A percentile compares a stretch with the other conserved stretches of the same genome.
Conservation (phyloP, 2,888 invertebrate species). For the Mythimna ferrago region DNA sequence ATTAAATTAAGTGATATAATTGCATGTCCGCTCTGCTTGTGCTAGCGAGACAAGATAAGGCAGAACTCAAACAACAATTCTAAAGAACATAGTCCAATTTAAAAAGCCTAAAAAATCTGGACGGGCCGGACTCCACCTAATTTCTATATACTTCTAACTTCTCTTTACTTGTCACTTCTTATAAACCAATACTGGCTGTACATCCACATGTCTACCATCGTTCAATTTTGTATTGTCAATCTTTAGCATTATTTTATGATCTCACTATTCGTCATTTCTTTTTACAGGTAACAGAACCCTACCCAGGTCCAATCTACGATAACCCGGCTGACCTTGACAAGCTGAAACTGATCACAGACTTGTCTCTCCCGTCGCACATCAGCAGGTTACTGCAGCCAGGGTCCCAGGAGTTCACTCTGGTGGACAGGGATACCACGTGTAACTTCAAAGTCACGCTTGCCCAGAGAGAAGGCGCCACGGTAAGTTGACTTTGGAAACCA, state of each 20-base stretch:
- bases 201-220: neutral
- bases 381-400: conserved; percentile 77
- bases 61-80: too few relatives aligned
- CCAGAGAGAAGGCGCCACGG: conserved; percentile 70
- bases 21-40: too few relatives aligned
- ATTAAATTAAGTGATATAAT: too few relatives aligned
- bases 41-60: too few relatives aligned
- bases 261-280: neutral
- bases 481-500: conserved; percentile 59
- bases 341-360: conserved; percentile 82
- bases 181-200: neutral
- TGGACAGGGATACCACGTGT: conserved; percentile 82
- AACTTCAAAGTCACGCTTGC: conserved; percentile 77
- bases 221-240: neutral
- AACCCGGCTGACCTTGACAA: conserved; percentile 79
- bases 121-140: too few relatives aligned
- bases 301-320: conserved; percentile 82
- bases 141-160: too few relatives aligned
- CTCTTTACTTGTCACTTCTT: neutral
- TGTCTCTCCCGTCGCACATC: conserved; percentile 77
- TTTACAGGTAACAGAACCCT: conserved; percentile 72
- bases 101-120: too few relatives aligned
- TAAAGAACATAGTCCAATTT: too few relatives aligned
- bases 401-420: conserved; percentile 80
- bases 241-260: neutral